Conservation (phyloP, 2,113 vertebrate species). For the Baryphthengus martii region DNA sequence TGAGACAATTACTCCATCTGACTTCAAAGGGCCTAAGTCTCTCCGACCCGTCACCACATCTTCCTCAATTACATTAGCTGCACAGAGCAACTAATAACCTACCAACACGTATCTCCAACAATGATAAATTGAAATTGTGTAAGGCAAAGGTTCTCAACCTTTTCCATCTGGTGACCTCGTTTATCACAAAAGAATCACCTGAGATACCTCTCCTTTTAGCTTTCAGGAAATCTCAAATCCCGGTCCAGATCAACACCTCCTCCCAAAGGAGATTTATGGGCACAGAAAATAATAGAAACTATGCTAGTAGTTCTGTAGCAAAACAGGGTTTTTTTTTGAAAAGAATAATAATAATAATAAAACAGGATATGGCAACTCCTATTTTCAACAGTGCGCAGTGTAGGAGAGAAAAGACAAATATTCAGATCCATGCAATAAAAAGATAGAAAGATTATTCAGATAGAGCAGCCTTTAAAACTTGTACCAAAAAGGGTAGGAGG, state of each 20-base stretch:
- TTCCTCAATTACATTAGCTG: background rate
- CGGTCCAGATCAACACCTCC: background rate
- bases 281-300: background rate
- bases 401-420: slow-evolving; percentile 79
- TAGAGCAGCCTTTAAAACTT: background rate
- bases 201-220: background rate
- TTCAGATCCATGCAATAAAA: slow-evolving; percentile 48
- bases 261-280: background rate
- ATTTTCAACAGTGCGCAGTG: no score
- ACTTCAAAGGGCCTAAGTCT: background rate
- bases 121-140: background rate
- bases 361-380: no score
- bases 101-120: background rate
- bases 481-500: background rate
- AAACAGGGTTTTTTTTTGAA: no score
- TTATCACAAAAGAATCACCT: background rate
- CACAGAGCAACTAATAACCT: background rate
- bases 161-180: background rate
- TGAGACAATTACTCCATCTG: background rate
- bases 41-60: background rate
- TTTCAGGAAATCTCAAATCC: background rate
- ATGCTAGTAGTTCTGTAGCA: background rate
- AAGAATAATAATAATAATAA: no score
- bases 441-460: background rate
- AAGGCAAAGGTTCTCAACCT: background rate